These are phyloP conservation scores for Illadopsis cleaveri DNA, from an alignment of 2,113 vertebrate genomes.

Conservation along the genomic window DNA sequence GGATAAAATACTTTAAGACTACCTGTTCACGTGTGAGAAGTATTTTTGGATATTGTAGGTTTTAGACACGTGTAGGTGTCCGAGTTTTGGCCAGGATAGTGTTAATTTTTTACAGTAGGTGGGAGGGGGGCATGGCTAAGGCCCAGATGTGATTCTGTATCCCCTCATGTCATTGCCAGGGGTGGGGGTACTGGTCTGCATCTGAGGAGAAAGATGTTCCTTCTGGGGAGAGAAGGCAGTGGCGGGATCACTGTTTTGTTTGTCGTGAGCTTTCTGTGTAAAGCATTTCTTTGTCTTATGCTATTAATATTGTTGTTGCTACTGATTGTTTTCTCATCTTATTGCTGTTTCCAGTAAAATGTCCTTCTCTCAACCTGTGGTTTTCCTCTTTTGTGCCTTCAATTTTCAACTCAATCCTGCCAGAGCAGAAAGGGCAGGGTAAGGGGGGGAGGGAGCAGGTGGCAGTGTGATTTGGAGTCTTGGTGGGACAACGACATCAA, in stretches of 20 bases:
- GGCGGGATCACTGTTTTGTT: no score
- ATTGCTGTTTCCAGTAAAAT: not conserved
- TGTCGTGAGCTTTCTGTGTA: rapidly evolving
- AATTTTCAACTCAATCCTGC: not conserved
- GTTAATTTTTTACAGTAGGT: not conserved
- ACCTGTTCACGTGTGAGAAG: not conserved
- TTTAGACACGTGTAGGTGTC: not conserved
- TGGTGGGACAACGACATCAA: not conserved
- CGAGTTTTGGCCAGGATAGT: not conserved
- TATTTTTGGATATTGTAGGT: not conserved
- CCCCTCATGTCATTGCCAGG: not conserved
- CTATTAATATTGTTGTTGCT: not conserved
- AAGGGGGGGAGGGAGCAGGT: rapidly evolving
- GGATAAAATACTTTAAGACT: not conserved
- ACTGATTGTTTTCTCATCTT: not conserved
- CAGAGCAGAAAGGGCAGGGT: rapidly evolving
- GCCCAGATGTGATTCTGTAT: not conserved
- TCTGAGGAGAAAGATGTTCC: not conserved
- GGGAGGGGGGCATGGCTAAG: not conserved
- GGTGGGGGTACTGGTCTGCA: rapidly evolving
- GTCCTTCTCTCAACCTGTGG: not conserved
- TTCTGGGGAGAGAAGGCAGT: not conserved
- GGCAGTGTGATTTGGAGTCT: not conserved
- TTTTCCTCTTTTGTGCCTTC: not conserved
- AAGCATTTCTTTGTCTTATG: not conserved